Evolutionary conservation across 1,140 invertebrate species (phyloP).

Genomic region (Heliconius hewitsoni): DNA sequence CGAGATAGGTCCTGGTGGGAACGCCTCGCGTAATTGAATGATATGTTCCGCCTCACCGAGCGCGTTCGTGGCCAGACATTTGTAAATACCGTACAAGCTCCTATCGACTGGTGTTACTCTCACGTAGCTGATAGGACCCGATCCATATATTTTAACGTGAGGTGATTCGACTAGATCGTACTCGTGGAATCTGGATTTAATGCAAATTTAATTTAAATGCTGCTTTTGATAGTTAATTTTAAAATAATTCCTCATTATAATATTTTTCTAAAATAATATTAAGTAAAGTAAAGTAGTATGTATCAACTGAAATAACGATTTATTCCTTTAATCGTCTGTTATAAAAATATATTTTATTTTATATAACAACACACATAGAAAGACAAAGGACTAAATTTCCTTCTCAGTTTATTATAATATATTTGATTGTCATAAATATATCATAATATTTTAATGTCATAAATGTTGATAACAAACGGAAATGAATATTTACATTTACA

Average conservation of each 20-base stretch:
- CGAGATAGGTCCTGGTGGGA: conserved; percentile 59
- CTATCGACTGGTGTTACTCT: conserved; percentile 84
- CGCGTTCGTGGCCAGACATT: conserved; percentile 90
- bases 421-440: no score
- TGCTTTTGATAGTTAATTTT: not conserved
- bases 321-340: no score
- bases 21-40: conserved; percentile 88
- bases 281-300: no score
- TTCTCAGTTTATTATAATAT: no score
- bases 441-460: no score
- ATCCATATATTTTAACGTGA: conserved; percentile 84
- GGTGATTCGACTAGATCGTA: conserved; percentile 79
- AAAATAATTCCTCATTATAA: not conserved
- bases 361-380: no score
- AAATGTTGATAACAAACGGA: no score
- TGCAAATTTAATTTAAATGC: not conserved
- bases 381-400: no score
- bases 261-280: no score
- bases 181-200: conserved; percentile 73
- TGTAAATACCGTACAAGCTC: conserved; percentile 88
- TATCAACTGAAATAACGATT: no score
- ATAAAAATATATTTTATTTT: no score
- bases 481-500: not conserved
- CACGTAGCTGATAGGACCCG: conserved; percentile 86
- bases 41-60: conserved; percentile 85